These are phyloP conservation scores for Bos indicus DNA, from an alignment of 2,113 vertebrate genomes.

Conservation along the genomic window DNA sequence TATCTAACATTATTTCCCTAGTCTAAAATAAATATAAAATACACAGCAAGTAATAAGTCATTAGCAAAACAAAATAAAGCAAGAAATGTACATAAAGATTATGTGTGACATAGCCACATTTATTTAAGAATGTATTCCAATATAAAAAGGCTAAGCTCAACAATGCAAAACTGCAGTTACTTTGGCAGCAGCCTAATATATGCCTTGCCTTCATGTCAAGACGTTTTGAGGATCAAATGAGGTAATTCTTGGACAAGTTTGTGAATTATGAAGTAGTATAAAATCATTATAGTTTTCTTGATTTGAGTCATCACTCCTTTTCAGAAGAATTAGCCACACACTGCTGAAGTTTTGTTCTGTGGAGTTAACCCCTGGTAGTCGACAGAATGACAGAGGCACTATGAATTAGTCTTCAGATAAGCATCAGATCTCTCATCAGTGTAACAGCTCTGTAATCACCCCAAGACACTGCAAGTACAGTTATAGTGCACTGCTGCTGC, in stretches of 20 bases:
- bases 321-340: not conserved
- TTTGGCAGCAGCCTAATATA: not conserved
- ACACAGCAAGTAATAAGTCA: not conserved
- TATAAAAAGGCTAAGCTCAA: not conserved
- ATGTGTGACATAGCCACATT: not conserved
- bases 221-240: not conserved
- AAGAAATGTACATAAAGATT: not conserved
- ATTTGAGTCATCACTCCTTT: not conserved
- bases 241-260: not conserved
- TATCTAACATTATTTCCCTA: not conserved
- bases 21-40: not conserved
- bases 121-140: not conserved
- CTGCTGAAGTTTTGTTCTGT: not conserved
- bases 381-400: not conserved
- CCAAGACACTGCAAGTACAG: rapidly evolving
- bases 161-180: not conserved
- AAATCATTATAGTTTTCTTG: not conserved
- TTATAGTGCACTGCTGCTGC: too few relatives aligned
- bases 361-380: not conserved
- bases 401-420: too few relatives aligned
- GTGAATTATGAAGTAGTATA: not conserved
- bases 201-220: not conserved
- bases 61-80: not conserved
- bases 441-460: not conserved
- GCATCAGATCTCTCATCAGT: too few relatives aligned